Evolutionary conservation across 2,888 invertebrate species (phyloP).

Genomic region (Agrochola litura): DNA sequence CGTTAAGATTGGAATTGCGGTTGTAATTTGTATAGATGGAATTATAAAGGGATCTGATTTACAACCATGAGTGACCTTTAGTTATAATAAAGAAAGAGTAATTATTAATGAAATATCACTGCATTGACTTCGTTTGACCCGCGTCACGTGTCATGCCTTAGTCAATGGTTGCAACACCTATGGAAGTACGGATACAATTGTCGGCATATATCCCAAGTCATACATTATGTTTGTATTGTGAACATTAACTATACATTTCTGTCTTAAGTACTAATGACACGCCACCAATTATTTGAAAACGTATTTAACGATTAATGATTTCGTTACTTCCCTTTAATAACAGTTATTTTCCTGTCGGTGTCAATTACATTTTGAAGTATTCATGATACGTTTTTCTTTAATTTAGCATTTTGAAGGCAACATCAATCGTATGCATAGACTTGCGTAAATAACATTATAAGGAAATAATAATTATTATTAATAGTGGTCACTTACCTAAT

Average conservation of each 20-base stretch:
- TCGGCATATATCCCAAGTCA: constrained; percentile 17
- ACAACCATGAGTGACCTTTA: not conserved
- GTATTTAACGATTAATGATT: constrained; percentile 36
- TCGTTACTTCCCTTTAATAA: constrained; percentile 46
- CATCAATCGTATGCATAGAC: constrained; percentile 21
- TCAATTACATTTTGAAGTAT: constrained; percentile 45
- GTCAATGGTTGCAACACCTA: constrained; percentile 30
- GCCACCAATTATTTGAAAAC: constrained; percentile 44
- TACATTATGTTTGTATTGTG: constrained; percentile 20
- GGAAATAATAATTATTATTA: constrained; percentile 38
- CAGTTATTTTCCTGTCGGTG: constrained; percentile 40
- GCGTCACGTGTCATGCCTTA: constrained; percentile 11
- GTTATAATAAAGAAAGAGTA: not conserved
- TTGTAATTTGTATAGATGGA: not conserved
- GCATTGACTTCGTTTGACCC: constrained; percentile 28
- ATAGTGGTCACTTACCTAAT: constrained; percentile 23
- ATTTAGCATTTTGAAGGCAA: constrained; percentile 38
- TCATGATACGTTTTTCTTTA: constrained; percentile 30
- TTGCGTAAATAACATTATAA: constrained; percentile 24
- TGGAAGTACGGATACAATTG: constrained; percentile 16
- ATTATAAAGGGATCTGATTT: not conserved
- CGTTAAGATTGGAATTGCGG: not conserved
- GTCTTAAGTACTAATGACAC: constrained; percentile 3
- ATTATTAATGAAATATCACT: constrained; percentile 8
- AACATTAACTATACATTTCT: not conserved